phyloP scores from a whole-genome alignment of 2,113 vertebrate genomes.

The Lampris megalopsis region DNA sequence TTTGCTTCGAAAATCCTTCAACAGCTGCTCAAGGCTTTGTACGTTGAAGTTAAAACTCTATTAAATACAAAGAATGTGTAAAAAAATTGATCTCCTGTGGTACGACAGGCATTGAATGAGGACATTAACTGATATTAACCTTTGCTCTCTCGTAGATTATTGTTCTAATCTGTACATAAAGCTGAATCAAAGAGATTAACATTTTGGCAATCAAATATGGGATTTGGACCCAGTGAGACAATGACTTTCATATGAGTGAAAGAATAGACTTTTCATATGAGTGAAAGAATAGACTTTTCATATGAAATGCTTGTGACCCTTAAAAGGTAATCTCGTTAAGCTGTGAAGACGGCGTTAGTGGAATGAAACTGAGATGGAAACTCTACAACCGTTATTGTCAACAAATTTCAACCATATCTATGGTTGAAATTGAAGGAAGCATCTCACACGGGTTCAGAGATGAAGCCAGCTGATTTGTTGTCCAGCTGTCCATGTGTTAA shows the following conservation, averaged over 20 bases:
- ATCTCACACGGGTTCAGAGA: slow-evolving; percentile 28
- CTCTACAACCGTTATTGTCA: background rate
- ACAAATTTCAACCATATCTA: background rate
- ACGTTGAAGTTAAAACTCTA: background rate
- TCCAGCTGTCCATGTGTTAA: slow-evolving; percentile 59
- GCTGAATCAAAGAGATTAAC: no score
- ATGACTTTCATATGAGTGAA: background rate
- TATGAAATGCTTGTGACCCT: slow-evolving; percentile 1
- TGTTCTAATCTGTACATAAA: background rate
- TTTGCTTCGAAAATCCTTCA: slow-evolving; percentile 17
- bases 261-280: no score
- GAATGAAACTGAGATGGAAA: background rate
- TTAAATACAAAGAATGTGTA: background rate
- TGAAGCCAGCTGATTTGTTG: slow-evolving; percentile 50
- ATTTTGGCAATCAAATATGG: no score
- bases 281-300: background rate
- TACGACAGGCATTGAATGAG: no score
- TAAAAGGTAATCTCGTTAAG: slow-evolving; percentile 10
- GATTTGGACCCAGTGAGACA: no score
- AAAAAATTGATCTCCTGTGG: background rate
- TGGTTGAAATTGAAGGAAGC: slow-evolving; percentile 1
- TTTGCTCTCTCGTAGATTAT: background rate
- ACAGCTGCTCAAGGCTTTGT: background rate
- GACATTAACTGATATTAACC: slow-evolving; percentile 10
- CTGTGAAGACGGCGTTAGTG: background rate